phyloP scores from a whole-genome alignment of 2,113 vertebrate genomes.

The Oreotragus oreotragus region DNA sequence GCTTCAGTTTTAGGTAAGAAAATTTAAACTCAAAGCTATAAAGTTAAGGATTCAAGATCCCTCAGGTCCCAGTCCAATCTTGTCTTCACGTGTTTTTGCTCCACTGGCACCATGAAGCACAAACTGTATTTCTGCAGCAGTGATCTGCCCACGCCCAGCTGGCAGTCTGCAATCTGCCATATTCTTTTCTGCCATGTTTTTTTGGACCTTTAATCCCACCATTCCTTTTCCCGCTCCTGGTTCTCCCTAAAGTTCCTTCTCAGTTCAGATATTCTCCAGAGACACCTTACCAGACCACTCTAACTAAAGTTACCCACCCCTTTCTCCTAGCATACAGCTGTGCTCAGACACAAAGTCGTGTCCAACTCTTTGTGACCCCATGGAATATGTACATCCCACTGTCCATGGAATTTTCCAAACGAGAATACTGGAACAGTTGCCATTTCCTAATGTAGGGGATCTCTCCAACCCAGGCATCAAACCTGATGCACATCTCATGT shows the following conservation, averaged over 20 bases:
- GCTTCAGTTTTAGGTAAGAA: background rate
- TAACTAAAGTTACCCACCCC: background rate
- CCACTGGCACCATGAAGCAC: background rate
- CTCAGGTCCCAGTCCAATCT: background rate
- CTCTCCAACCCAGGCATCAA: background rate
- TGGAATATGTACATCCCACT: background rate
- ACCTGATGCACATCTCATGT: background rate
- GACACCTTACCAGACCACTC: background rate
- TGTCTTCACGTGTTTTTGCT: background rate
- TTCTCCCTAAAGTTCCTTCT: background rate
- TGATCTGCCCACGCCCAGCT: background rate
- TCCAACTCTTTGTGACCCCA: background rate
- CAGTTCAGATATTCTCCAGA: background rate
- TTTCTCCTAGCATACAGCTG: background rate
- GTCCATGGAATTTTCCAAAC: background rate
- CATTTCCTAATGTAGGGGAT: background rate
- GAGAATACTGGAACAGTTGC: background rate
- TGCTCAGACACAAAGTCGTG: background rate
- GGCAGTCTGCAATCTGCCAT: background rate
- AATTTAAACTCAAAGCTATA: background rate
- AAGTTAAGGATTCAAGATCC: background rate
- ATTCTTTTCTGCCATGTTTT: background rate
- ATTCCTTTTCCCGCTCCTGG: background rate
- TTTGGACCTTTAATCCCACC: background rate
- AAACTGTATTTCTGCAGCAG: background rate